phyloP scores from a whole-genome alignment of 2,797 vertebrate genomes.

The Dromococcyx pavoninus region DNA sequence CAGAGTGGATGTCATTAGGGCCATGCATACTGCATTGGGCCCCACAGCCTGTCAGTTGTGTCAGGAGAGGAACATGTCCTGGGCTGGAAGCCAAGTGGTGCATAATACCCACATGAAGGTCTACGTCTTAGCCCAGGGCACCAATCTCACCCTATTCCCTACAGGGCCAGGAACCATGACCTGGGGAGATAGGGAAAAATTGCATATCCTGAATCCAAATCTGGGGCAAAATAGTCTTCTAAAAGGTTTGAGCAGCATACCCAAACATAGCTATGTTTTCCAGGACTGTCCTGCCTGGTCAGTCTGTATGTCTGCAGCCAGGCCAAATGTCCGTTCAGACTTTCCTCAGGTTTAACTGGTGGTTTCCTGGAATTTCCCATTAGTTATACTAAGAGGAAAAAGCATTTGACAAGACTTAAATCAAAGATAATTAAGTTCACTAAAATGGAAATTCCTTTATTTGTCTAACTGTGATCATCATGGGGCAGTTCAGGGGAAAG shows the following conservation, averaged over 20 bases:
- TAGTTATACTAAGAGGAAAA: neutral
- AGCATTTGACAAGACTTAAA: neutral
- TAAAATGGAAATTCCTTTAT: neutral
- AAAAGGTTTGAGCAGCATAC: neutral
- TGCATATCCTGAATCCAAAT: neutral
- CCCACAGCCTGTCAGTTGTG: neutral
- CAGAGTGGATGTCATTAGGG: neutral
- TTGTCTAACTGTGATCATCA: neutral
- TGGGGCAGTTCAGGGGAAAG: neutral
- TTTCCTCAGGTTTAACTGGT: neutral
- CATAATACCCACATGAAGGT: fast-evolving
- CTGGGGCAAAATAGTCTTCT: neutral
- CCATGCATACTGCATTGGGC: fast-evolving
- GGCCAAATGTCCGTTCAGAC: neutral
- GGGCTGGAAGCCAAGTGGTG: neutral
- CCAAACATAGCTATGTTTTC: neutral
- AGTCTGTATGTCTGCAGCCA: neutral
- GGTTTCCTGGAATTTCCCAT: constrained; percentile 41
- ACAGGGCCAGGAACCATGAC: neutral
- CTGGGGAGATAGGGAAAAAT: neutral
- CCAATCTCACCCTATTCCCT: neutral
- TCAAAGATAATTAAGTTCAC: neutral
- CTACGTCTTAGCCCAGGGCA: neutral
- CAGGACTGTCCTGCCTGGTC: neutral
- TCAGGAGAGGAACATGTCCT: fast-evolving